Evolutionary conservation across 92 coral and sea anemone species (phyloP), one percentile per base, ranked within the genome.

Genomic region (Diadumene lineata): DNA sequence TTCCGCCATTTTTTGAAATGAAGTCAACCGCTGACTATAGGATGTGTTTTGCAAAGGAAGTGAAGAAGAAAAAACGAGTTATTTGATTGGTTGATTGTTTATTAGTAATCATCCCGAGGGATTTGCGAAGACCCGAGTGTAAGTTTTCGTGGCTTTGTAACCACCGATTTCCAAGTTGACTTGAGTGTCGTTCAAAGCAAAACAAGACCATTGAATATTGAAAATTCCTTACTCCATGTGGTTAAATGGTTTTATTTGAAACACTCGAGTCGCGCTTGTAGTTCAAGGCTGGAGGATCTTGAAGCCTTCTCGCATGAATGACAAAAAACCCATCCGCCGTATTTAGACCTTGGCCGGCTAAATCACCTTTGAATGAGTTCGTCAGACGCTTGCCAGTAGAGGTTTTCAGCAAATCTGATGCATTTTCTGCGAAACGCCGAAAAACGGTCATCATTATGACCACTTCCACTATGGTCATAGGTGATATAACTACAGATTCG

Each of bases 1-100:
- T 77, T 82, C 91, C 91, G 84, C 91, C 91, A 86, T 86, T 86
- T 86, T 84, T 72, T 50, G 34, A 27, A 38, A 68, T 31, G 79
- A 44, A 43, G 71, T 0, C 19, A 17, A 63, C 91, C 87, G 87
- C 91, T 86, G 91, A 19, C 84, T 77, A 18, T 16, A 33, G n/a
- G 1, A 18, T 10, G 3, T 15, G 31, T 19, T 22, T 28, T 16
- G 38, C 61, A 13, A 46, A 13, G 74, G 51, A 15, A 26, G 24
- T 18, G 9, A 28, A 69, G 74, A 69, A 1, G 38, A 9, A 18
- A 30, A 17, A 25, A 61, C 67, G 77, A 56, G 34, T 11, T n/a
- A 31, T 31, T 22, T 72, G 50, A 72, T 72, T 72, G 77, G 77
- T 24, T 31, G 11, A 9, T 10, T 16, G 0, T 0, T 13, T 22